Evolutionary conservation across 2,113 vertebrate genomes (phyloP).

Genomic region (Hippolais icterina): DNA sequence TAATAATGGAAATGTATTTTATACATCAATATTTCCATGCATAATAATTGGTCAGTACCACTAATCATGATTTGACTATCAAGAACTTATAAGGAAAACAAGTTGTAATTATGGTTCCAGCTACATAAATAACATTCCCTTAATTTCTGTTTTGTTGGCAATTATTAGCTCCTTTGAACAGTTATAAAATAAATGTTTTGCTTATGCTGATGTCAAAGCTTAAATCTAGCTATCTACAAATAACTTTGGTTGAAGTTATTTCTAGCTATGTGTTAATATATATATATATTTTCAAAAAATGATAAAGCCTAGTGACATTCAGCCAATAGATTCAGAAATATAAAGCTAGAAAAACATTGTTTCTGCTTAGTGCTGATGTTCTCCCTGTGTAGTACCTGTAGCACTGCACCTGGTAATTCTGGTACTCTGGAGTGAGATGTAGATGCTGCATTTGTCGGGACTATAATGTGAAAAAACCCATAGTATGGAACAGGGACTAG

Average conservation of each 20-base stretch:
- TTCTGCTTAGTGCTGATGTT: background rate
- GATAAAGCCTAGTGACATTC: background rate
- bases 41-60: background rate
- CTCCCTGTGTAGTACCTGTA: background rate
- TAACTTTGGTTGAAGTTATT: background rate
- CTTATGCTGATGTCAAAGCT: background rate
- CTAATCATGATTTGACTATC: background rate
- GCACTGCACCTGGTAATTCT: background rate
- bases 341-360: background rate
- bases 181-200: background rate
- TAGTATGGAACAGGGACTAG: background rate
- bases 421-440: background rate
- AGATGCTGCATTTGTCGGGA: background rate
- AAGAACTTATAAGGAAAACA: background rate
- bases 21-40: background rate
- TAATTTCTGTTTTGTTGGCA: background rate
- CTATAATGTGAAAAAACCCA: rapidly evolving
- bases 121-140: background rate
- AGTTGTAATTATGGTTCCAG: background rate
- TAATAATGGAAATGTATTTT: background rate
- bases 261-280: background rate
- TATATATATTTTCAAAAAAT: background rate
- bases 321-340: background rate
- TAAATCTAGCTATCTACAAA: background rate
- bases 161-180: background rate